Evolutionary conservation across 2,113 vertebrate species (phyloP), one percentile per base, ranked within the genome.

Genomic region (Mugil cephalus): DNA sequence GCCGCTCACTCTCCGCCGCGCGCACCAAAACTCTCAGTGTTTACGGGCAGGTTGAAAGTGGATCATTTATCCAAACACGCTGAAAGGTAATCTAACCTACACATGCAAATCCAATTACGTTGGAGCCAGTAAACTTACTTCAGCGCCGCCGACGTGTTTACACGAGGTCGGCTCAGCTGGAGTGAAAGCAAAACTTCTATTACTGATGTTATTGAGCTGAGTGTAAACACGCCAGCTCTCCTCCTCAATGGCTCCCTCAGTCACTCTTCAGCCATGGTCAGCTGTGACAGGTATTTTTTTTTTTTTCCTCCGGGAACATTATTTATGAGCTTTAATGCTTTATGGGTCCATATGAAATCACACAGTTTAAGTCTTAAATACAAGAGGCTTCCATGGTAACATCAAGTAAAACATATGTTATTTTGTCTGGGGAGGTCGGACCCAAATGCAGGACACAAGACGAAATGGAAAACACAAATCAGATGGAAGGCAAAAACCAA

Each of bases 121-220:
- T 30, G 68, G 61, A 89, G 84, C 77, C 73, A 70, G 74, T 43
- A 10, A 74, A 78, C 78, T 82, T 36, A 35, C 64, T 81, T 60
- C 38, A 48, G 74, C 68, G 58, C 55, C 2, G 54, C 11, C 1
- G 75, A 77, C 83, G 74, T 83, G 85, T 87, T 89, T 83, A 74
- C 79, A 70, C 36, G 77, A 82, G 64, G 60, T 45, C 78, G 74
- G 78, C 74, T 74, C 73, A 72, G 74, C 71, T 72, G 67, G 75
- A 80, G 66, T 68, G 74, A 84, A 83, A 81, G 74, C 24, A 69
- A 89, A 85, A 75, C 73, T 61, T 74, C 55, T 83, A 40, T 77
- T 74, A 66, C 72, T 77, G 86, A 87, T 83, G 84, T 84, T 67
- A 80, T 82, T 84, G 79, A 67, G 64, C 50, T 52, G 43, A 69